Evolutionary conservation across 2,113 vertebrate genomes (phyloP), one percentile per base, ranked within the genome.

Genomic region (Suricata suricatta): DNA sequence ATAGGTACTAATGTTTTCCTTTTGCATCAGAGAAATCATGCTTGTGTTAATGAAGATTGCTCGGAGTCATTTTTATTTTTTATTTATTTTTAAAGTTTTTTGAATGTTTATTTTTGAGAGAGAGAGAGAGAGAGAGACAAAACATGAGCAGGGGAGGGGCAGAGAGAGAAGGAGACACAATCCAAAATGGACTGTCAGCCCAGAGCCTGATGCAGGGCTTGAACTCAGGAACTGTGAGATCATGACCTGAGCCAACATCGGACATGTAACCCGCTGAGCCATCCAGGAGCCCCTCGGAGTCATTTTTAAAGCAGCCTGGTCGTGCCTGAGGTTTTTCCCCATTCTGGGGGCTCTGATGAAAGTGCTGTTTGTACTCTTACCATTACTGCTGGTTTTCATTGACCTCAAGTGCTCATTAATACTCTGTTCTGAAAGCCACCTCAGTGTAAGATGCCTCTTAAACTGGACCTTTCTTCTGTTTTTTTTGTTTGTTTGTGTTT

Each of bases 1-100:
- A 44, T 71, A 21, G 69, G 87, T 95, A 60, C 50, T 88, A 60
- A 76, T 77, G n/a, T 83, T 83, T 96, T 38, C 38, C 90, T 86
- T 95, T 74, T 93, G 27, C 81, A 12, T 50, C 6, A 8, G n/a
- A 89, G 54, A 74, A 95, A 38, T 74, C 10, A 4, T 19, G 44
- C 60, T 88, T 27, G 21, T 83, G 35, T 82, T 66, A 27, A 57
- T 88, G 68, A 47, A 88, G 74, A 92, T 54, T 83, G 66, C 80
- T 41, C 7, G 90, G 35, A 79, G 57, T 72, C 1, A 13, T 88
- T 81, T 50, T 38, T 2, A 17, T 88, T 81, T 96, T 50, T 38
- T 19, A 57, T 57, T 57, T 57, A 57, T 57, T 21, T 21, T 57
- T 57, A 21, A 57, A 52, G 52, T 57, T 23, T 57, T 21, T 60